Conservation (phyloP, 2,113 vertebrate species). For the Potamarius usumacintae region DNA sequence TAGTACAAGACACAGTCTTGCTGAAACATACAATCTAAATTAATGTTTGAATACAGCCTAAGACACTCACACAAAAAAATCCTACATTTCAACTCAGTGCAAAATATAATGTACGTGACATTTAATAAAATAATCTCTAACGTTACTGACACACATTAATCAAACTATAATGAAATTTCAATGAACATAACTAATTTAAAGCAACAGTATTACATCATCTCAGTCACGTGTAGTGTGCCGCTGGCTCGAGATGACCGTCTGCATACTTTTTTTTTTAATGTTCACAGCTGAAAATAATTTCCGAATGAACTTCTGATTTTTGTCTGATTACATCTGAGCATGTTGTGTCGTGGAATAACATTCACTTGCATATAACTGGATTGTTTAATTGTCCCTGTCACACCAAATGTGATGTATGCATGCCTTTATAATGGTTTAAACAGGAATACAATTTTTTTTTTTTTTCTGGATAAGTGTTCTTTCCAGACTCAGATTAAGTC, state of each 20-base stretch:
- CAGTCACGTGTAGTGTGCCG: not conserved
- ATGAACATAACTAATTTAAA: conserved; percentile 21
- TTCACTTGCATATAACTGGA: conserved; percentile 38
- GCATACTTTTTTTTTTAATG: conserved; percentile 16
- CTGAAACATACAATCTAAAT: conserved; percentile 57
- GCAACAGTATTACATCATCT: conserved; percentile 36
- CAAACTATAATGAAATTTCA: conserved; percentile 22
- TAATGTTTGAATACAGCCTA: conserved; percentile 47
- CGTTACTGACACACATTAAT: conserved; percentile 3
- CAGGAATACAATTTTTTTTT: not conserved
- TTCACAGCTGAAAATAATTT: conserved; percentile 19
- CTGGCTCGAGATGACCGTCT: conserved; percentile 29
- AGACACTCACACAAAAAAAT: conserved; percentile 48
- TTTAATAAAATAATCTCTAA: conserved; percentile 26
- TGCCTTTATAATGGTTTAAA: conserved; percentile 19
- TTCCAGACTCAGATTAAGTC: conserved; percentile 16
- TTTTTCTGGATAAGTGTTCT: not conserved
- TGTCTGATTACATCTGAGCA: conserved; percentile 11
- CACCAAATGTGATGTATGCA: conserved; percentile 6
- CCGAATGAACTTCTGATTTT: not conserved
- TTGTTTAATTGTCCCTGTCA: not conserved
- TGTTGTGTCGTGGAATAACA: conserved; percentile 26
- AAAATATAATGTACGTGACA: conserved; percentile 44
- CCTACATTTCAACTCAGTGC: conserved; percentile 50
- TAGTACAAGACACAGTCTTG: conserved; percentile 53